Base-by-base conservation (phyloP, 2,888 invertebrate species). In the Bombylius major region DNA sequence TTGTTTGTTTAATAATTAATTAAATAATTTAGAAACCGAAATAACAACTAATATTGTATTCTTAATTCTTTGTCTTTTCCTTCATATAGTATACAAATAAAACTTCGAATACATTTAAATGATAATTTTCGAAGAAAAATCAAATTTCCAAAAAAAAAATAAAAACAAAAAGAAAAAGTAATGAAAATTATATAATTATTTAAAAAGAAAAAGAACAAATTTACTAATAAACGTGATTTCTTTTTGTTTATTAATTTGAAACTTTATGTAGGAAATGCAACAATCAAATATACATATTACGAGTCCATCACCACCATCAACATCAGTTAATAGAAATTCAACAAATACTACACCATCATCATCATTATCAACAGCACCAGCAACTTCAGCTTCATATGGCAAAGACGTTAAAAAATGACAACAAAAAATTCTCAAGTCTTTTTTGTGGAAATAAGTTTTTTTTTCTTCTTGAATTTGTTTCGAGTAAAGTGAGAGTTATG, bases 281-380 rank as follows among this genome's bases (percentile, higher is more conserved):
- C 56, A 56, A 53, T 56, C 55, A 5, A 59, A 51, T 42, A 59
- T 59, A 45, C 59, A 57, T 51, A 59, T 59, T 49, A 51, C 57
- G 11, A 53, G 45, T 45, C 46, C 56, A 45, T 54, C 56, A 45
- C 57, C 59, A 33, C 59, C 59, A 31, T 46, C 56, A 42, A 49
- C 56, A n/a, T 42, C 39, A 46, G 23, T 23, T 23, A 23, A 23
- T 23, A 23, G 23, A 23, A 23, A 23, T 23, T 23, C 23, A 23
- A 2, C 23, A 23, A 23, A 23, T 23, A 23, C 23, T 23, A 23
- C 23, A 23, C 3, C 23, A 23, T 23, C 23, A 23, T 23, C 23
- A 23, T 23, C 23, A 23, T 23, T 3, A 23, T 23, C 23, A 23
- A 2, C 23, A 23, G 23, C 23, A 23, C 2, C 23, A 23, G 23